Base-by-base conservation (phyloP, 1,140 invertebrate species). In the Octopus sinensis region DNA sequence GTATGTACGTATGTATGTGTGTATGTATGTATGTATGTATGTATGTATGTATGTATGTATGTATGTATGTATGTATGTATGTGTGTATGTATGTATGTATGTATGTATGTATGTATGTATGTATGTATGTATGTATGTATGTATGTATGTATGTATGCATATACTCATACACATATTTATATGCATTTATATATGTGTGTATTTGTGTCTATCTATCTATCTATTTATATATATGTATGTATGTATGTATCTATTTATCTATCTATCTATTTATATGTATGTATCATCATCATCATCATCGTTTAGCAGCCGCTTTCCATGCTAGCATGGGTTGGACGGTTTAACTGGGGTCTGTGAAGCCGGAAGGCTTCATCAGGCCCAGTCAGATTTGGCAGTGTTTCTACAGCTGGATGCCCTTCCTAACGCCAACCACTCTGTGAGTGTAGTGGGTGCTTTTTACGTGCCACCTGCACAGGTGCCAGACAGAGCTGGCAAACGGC, bases 31-130 rank as follows among this genome's bases (percentile, higher is more conserved):
- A 62, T 71, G 13, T 71, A 71, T 71, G 1, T 62, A 62, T 62
- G 56, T 62, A 62, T 62, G 56, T 62, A 17, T 62, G 17, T 62
- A 62, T 62, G 56, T 62, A 62, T 62, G 17, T 62, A 62, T 62
- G 17, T 73, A 73, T 73, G 68, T 73, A 73, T 73, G 13, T 73
- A 17, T 73, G 30, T 71, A 13, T 71, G 68, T 71, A 71, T 71
- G 13, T 62, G 17, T 62, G 17, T 62, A 17, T 71, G 13, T 71
- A 71, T 71, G 1, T 62, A 62, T 62, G 56, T 62, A 62, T 62
- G 56, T 62, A 17, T 62, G 17, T 62, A 62, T 62, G 56, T 62
- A 62, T 62, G 17, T 62, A 62, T 62, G 17, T 73, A 73, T 73
- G 68, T 73, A 73, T 73, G 13, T 73, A 17, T 73, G 30, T 71